Percentiles rank a stretch among this genome's conserved stretches.
Conservation (phyloP, 2,113 vertebrate species). For the Mormyrus lacerda region DNA sequence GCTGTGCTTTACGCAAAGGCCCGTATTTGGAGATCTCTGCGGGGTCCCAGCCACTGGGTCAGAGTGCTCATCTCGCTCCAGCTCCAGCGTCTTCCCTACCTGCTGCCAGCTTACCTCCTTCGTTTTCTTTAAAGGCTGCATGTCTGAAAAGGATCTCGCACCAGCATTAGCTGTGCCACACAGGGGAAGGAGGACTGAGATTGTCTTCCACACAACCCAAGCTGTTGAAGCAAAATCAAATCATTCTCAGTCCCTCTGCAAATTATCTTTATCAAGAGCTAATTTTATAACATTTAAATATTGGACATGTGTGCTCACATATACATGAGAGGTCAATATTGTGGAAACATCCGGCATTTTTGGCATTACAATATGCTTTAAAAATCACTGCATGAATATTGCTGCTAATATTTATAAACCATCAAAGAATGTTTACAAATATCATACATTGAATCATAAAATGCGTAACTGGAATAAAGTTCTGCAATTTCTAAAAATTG, state of each 20-base stretch:
- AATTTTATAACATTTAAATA: not conserved
- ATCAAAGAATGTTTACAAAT: not conserved
- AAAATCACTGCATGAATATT: not conserved
- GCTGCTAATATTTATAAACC: not conserved
- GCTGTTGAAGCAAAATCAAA: not conserved
- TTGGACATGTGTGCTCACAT: not conserved
- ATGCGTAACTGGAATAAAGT: not conserved
- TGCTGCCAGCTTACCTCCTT: constrained; percentile 15
- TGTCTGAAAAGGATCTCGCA: not conserved
- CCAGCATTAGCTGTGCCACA: not conserved
- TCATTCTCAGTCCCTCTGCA: not conserved
- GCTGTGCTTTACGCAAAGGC: not conserved
- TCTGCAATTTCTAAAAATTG: not conserved
- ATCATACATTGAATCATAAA: not conserved
- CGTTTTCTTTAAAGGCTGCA: constrained; percentile 5
- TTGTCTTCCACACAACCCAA: not conserved
- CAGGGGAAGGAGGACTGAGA: not conserved
- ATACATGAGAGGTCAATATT: not conserved
- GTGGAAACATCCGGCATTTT: not conserved
- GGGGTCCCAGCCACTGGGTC: not conserved
- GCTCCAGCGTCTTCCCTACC: not conserved
- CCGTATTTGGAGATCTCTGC: not conserved
- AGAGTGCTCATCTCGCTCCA: not conserved
- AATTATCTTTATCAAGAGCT: not conserved
- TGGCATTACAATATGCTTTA: not conserved